These are phyloP conservation scores for Schizopygopsis pylzovi DNA, from an alignment of 2,797 vertebrate genomes.

Conservation along the genomic window DNA sequence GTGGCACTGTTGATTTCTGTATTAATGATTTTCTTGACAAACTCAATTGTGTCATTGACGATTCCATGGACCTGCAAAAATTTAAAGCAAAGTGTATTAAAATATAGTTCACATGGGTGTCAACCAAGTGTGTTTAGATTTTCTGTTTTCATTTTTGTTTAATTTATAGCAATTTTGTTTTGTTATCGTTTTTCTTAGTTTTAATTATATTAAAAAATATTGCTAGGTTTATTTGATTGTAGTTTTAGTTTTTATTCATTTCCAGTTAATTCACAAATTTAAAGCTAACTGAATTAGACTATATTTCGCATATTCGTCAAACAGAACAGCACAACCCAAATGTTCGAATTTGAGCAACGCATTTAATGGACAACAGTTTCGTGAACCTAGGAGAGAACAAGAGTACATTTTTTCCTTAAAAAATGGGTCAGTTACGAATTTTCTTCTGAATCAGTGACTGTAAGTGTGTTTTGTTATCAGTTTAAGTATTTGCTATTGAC, in stretches of 20 bases:
- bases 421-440: too few species aligned
- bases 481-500: too few species aligned
- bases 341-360: too few species aligned
- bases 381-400: too few species aligned
- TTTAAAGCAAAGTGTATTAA: conserved; percentile 14
- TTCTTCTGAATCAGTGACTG: too few species aligned
- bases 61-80: conserved; percentile 89
- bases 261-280: neutral
- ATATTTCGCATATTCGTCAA: neutral
- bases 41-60: conserved; percentile 92
- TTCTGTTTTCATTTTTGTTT: neutral
- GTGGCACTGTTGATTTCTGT: conserved; percentile 98
- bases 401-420: too few species aligned
- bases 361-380: too few species aligned
- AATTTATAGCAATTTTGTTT: neutral
- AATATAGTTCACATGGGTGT: neutral
- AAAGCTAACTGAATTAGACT: neutral
- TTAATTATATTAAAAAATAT: neutral
- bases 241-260: neutral
- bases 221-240: neutral
- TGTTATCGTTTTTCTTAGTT: neutral
- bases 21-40: conserved; percentile 92
- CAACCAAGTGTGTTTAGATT: neutral
- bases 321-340: neutral
- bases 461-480: too few species aligned